A percentile compares a stretch with the other conserved stretches of the same genome.
Evolutionary conservation across 2,797 vertebrate species (phyloP).

Genomic region (Sebastes elongatus): DNA sequence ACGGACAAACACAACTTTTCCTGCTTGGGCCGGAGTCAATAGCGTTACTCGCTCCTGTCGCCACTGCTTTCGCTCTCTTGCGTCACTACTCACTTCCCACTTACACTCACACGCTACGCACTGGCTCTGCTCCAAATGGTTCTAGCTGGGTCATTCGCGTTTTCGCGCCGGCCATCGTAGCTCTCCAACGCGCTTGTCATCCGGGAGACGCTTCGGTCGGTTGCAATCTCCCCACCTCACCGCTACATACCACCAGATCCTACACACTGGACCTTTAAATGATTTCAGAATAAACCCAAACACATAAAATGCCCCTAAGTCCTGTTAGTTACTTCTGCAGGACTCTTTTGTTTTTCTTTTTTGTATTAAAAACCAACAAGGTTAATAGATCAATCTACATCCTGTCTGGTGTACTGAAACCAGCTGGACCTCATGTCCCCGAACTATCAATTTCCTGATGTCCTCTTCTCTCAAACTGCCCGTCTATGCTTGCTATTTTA

Average conservation of each 20-base stretch:
- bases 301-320: neutral
- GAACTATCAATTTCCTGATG: neutral
- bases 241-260: too few species aligned
- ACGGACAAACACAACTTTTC: too few species aligned
- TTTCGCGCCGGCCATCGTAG: too few species aligned
- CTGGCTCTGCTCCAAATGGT: too few species aligned
- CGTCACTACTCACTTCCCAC: too few species aligned
- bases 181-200: accelerated
- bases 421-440: neutral
- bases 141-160: too few species aligned
- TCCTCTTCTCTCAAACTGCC: neutral
- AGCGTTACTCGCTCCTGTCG: too few species aligned
- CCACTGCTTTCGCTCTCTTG: too few species aligned
- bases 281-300: neutral
- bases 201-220: too few species aligned
- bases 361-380: neutral
- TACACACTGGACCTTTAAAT: neutral
- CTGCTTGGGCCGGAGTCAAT: too few species aligned
- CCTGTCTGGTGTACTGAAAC: neutral
- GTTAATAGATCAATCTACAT: neutral
- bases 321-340: neutral
- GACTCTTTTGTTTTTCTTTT: neutral
- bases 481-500: neutral
- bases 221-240: too few species aligned
- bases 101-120: too few species aligned